Conservation (phyloP, 2,888 invertebrate genomes). For the Mimumesa dahlbomi region DNA sequence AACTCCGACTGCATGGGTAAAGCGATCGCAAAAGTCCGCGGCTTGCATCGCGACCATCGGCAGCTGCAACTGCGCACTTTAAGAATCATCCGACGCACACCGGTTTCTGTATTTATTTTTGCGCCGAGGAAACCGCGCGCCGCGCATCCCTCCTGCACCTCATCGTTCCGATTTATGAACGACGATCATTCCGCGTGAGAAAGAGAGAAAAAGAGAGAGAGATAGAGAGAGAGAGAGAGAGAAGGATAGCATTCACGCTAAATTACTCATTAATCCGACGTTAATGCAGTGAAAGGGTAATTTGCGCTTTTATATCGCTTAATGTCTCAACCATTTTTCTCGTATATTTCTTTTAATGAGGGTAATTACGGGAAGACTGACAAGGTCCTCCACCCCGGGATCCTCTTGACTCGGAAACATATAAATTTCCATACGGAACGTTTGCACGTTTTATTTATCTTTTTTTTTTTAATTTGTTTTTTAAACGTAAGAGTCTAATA, state of each 20-base stretch:
- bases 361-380: constrained; percentile 30
- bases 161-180: constrained; percentile 47
- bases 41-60: constrained; percentile 51
- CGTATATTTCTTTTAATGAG: constrained; percentile 44
- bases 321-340: constrained; percentile 23
- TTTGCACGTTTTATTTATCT: no score
- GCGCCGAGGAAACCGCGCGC: constrained; percentile 6
- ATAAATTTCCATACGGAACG: constrained; percentile 25
- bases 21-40: constrained; percentile 61
- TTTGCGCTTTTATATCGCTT: constrained; percentile 42
- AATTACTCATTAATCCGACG: constrained; percentile 51
- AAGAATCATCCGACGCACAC: constrained; percentile 48
- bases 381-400: constrained; percentile 10
- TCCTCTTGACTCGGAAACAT: constrained; percentile 13
- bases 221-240: background rate
- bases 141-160: background rate
- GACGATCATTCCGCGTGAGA: constrained; percentile 17
- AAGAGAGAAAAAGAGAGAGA: background rate
- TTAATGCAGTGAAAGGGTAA: constrained; percentile 46
- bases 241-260: constrained; percentile 6
- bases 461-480: no score
- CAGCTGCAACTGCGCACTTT: constrained; percentile 56
- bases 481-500: no score
- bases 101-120: constrained; percentile 49
- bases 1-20: constrained; percentile 64